Base-by-base conservation (phyloP, 1,140 invertebrate genomes). In the Leptinotarsa lineolata region DNA sequence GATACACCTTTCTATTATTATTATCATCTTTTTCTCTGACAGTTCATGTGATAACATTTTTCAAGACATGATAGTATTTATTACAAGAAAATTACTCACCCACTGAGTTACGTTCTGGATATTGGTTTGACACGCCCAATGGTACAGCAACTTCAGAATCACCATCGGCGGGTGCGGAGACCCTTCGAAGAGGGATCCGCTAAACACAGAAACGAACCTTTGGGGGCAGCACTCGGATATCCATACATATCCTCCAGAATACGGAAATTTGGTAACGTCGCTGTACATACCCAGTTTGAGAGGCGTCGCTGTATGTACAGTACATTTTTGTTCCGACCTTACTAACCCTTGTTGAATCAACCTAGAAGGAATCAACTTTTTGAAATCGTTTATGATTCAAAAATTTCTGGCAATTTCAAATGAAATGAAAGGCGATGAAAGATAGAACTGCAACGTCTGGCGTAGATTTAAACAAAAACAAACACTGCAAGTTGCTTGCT, bases 181-280 rank as follows among this genome's bases (percentile, higher is more conserved):
- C 3, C 91, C 91, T 84, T 95, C 93, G 78, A 96, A 96, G 48
- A 96, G 89, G 0, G 94, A 96, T 21, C 93, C 93, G 74, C 89
- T 91, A 81, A 94, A 96, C 0, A 96, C 93, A 0, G 94, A 95
- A 1, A 95, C 90, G 79, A 93, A 95, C 66, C 91, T 89, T 22
- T 92, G 91, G 0, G 92, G 91, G 81, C 94, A 95, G 82, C 94
- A 95, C 65, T 92, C 91, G 2, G 91, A 92, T 75, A 95, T 94
- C 94, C 94, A 96, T 2, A 96, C 94, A 80, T 95, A 96, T 18
- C 94, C 94, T 15, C 93, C 94, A 1, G 93, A 94, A 82, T 92
- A 93, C 0, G 93, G 93, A 82, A 95, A 94, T 76, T 94, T 94
- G 2, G 90, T 88, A 3, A 90, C 90, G 82, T 96, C 94, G 8